Evolutionary conservation across 2,888 invertebrate species (phyloP).

Genomic region (Eupithecia vulgata): DNA sequence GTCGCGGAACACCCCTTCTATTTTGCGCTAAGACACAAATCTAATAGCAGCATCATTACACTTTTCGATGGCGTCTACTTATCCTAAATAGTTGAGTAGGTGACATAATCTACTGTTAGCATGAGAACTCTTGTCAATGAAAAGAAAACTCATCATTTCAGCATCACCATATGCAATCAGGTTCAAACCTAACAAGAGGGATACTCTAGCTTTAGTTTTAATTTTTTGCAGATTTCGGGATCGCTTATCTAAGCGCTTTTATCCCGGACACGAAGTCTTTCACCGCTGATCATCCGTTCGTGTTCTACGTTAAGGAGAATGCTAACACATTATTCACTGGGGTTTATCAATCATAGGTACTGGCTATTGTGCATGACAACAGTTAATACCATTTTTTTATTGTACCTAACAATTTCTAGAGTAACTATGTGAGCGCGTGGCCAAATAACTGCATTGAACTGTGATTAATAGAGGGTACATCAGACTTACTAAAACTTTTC

Average conservation of each 20-base stretch:
- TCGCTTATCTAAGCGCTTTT: not conserved
- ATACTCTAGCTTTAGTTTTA: not conserved
- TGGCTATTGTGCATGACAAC: not conserved
- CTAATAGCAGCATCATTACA: not conserved
- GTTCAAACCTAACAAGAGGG: not conserved
- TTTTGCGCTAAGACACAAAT: constrained; percentile 1
- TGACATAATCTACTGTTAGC: not conserved
- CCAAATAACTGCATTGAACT: not conserved
- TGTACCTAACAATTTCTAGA: not conserved
- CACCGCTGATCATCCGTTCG: not conserved
- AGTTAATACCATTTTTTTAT: not conserved
- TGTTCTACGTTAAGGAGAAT: not conserved
- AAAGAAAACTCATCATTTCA: not conserved
- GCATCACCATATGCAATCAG: not conserved
- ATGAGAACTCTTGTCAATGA: not conserved
- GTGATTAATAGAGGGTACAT: not conserved
- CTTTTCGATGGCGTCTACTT: constrained; percentile 1
- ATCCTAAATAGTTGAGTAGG: not conserved
- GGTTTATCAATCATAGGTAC: constrained; percentile 3
- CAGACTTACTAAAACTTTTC: not conserved
- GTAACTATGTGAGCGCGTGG: not conserved
- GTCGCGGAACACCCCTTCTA: not conserved
- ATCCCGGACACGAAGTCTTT: not conserved
- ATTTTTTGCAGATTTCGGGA: not conserved
- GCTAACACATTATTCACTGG: not conserved